phyloP scores from a whole-genome alignment of 2,113 vertebrate genomes.

The Mandrillus leucophaeus region DNA sequence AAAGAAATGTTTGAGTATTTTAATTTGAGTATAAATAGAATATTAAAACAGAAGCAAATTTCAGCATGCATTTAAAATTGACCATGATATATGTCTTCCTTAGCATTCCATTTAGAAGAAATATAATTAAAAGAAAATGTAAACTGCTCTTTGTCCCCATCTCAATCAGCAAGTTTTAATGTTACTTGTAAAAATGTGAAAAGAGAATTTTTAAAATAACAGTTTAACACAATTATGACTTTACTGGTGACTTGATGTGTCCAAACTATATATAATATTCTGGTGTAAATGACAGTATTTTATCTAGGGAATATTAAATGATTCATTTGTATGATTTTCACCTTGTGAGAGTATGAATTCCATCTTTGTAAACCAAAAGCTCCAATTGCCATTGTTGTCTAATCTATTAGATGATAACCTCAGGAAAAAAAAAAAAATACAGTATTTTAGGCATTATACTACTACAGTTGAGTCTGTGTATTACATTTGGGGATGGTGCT shows the following conservation, averaged over 20 bases:
- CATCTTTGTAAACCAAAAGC: constrained; percentile 37
- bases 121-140: constrained; percentile 34
- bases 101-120: constrained; percentile 1
- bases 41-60: neutral
- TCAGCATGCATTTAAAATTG: constrained; percentile 25
- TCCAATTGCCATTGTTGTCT: neutral
- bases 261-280: constrained; percentile 50
- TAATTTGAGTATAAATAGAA: neutral
- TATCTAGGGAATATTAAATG: constrained; percentile 21
- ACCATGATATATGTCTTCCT: neutral
- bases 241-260: neutral
- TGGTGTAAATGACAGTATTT: constrained; percentile 21
- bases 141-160: neutral
- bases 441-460: neutral
- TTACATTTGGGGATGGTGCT: neutral
- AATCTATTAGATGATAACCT: neutral
- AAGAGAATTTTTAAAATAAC: constrained; percentile 22
- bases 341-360: neutral
- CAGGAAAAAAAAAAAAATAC: constrained; percentile 15
- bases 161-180: neutral
- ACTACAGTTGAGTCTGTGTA: neutral
- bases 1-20: neutral
- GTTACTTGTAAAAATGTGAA: constrained; percentile 38
- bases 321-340: constrained; percentile 40
- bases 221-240: constrained; percentile 1